Evolutionary conservation across 2,888 invertebrate genomes (phyloP).

Genomic region (Eulithis testata): DNA sequence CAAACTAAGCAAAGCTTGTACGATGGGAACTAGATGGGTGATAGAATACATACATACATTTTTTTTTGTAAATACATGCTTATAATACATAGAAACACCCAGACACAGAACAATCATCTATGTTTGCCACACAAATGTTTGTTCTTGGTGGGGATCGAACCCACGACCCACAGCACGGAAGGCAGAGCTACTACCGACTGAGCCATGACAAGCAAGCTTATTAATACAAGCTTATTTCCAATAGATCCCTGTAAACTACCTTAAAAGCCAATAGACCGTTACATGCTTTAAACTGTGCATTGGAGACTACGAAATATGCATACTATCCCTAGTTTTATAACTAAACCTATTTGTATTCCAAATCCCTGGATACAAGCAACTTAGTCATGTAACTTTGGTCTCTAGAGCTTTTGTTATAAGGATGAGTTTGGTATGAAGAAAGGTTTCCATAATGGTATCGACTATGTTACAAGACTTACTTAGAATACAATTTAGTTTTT

Average conservation of each 20-base stretch:
- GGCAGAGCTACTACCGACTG: too few species aligned
- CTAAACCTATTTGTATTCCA: conserved; percentile 76
- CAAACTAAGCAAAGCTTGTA: too few species aligned
- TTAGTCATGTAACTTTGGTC: conserved; percentile 17
- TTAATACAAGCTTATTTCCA: conserved; percentile 16
- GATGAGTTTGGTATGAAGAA: conserved; percentile 12
- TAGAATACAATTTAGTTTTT: conserved; percentile 17
- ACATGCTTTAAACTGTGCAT: conserved; percentile 48
- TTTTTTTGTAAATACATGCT: too few species aligned
- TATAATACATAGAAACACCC: too few species aligned
- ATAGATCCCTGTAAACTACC: conserved; percentile 16
- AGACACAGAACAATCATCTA: too few species aligned
- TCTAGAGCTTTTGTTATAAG: conserved; percentile 1
- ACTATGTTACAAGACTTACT: conserved; percentile 10
- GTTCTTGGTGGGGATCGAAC: too few species aligned
- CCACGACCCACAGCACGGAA: too few species aligned
- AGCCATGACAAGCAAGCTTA: too few species aligned
- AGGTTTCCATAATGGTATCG: conserved; percentile 21
- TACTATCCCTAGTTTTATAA: conserved; percentile 70
- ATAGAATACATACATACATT: too few species aligned
- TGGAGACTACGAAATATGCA: conserved; percentile 59
- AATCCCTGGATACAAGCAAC: conserved; percentile 27
- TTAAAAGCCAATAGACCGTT: conserved; percentile 44
- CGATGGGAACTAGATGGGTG: too few species aligned
- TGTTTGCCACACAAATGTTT: too few species aligned